Conservation (phyloP, 2,113 vertebrate genomes). For the Himantopus leucocephalus region DNA sequence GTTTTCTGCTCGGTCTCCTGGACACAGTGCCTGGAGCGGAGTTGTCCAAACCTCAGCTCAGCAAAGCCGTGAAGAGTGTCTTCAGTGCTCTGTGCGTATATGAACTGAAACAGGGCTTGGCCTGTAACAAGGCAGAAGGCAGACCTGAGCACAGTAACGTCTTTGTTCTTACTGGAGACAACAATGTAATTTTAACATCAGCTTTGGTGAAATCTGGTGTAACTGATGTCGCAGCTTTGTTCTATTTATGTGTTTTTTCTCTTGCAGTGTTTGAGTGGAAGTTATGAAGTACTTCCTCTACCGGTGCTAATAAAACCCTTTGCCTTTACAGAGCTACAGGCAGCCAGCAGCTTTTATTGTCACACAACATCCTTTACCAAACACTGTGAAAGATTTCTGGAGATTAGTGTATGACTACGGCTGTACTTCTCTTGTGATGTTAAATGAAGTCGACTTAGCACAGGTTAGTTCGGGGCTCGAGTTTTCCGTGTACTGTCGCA, state of each 20-base stretch:
- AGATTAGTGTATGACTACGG: constrained; percentile 98
- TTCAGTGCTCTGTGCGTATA: fast-evolving
- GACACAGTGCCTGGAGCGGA: neutral
- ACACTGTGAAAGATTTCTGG: constrained; percentile 99
- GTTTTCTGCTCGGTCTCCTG: neutral
- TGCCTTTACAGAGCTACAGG: constrained; percentile 90
- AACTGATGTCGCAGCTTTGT: neutral
- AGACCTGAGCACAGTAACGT: neutral
- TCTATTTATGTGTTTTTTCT: neutral
- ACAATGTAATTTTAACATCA: neutral
- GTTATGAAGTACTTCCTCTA: neutral
- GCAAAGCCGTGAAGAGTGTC: neutral
- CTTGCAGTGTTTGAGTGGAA: neutral
- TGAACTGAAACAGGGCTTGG: neutral
- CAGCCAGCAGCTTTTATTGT: constrained; percentile 98
- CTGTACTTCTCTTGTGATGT: constrained; percentile 96
- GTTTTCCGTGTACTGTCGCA: fast-evolving
- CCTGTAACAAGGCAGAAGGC: neutral
- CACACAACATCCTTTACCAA: constrained; percentile 96
- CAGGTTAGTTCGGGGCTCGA: constrained; percentile 79
- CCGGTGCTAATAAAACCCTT: neutral
- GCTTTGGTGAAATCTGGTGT: neutral
- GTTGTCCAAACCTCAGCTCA: neutral
- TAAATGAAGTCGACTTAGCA: constrained; percentile 95
- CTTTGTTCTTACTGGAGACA: neutral